phyloP scores from a whole-genome alignment of 2,888 invertebrate genomes.

The Leucophenga maculata region DNA sequence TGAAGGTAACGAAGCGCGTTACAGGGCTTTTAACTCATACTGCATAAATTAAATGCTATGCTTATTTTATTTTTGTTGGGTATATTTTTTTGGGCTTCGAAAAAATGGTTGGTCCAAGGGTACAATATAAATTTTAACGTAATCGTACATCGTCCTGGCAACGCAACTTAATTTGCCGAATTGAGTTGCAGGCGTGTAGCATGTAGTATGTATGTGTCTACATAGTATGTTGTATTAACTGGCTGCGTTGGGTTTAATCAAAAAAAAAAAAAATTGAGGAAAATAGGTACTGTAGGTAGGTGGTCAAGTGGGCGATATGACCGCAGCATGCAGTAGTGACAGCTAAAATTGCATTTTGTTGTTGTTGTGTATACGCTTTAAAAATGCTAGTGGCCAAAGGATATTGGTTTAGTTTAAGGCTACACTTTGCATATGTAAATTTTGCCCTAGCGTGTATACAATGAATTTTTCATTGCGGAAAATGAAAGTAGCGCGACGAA shows the following conservation, averaged over 20 bases:
- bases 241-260: background rate
- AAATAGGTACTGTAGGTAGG: no score
- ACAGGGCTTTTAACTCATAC: background rate
- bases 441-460: no score
- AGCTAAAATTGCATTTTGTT: no score
- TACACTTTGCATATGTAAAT: no score
- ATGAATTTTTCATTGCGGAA: no score
- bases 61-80: background rate
- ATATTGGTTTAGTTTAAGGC: no score
- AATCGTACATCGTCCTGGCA: background rate
- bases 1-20: constrained; percentile 2
- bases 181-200: background rate
- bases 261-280: background rate
- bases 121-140: background rate
- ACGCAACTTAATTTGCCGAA: constrained; percentile 12
- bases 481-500: no score
- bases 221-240: background rate
- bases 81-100: background rate
- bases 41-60: constrained; percentile 15
- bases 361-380: no score
- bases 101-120: background rate
- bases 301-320: no score
- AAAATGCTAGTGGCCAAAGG: no score
- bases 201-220: no score
- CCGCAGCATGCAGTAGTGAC: no score